Base-by-base conservation (phyloP, 2,797 vertebrate species). In the Mormyrus hasselquistii region DNA sequence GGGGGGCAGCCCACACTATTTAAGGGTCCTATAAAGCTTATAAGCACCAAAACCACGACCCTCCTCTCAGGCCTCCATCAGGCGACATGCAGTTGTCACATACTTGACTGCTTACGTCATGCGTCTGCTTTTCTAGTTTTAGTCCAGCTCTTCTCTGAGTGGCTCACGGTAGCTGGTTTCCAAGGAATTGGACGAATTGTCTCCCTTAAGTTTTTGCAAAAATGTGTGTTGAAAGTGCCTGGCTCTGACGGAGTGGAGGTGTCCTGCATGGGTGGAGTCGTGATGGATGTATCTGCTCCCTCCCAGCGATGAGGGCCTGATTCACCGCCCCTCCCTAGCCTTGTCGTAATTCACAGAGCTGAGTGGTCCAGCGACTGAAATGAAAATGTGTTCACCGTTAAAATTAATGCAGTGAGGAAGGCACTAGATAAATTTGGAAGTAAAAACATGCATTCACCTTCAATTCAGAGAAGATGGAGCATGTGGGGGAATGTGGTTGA, bases 401-500 rank as follows among this genome's bases (percentile, higher is more conserved):
- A 87, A 86, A 89, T 89, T 89, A 89, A 86, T 89, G 88, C 82
- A 86, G 44, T 89, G 59, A 25, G 49, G 88, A 50, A 62, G 29
- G 83, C 49, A 52, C 82, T 86, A 52, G 88, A 86, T 65, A 85
- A 86, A 89, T 86, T 85, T 34, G 82, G 41, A 59, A 50, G 88
- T 53, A 65, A 86, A 50, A 69, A 85, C 57, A 19, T 47, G 41
- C 44, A 41, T 57, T 89, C 83, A 44, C 83, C 83, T 86, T 89
- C 88, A 73, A 6, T 86, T 55, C 34, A 1, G 83, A 16, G 88
- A 29, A 19, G 88, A 53, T 62, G 25, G 83, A 41, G 22, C 34
- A 2, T n/a, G 57, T 44, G 57, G 82, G 55, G 38, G 55, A 55
- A 86, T 29, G 14, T 57, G 52, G 16, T 59, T 34, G 34, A 57